Evolutionary conservation across 2,113 vertebrate genomes (phyloP).

Genomic region (Psammodynastes pulverulentus): DNA sequence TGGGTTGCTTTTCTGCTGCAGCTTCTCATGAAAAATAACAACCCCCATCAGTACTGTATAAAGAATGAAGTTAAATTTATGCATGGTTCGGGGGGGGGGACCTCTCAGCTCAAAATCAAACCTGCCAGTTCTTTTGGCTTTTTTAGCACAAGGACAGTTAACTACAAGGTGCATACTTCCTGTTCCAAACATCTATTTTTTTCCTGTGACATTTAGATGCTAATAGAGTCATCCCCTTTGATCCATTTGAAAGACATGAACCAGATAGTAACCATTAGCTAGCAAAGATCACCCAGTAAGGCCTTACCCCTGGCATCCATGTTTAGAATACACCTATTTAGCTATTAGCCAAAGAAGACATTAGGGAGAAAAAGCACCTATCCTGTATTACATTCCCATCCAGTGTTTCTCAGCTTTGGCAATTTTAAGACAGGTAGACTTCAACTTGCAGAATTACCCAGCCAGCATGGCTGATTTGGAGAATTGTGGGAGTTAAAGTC

Average conservation of each 20-base stretch:
- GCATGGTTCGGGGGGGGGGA: not conserved
- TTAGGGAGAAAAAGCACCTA: not conserved
- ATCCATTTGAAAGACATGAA: not conserved
- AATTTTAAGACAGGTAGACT: not conserved
- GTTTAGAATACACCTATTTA: not conserved
- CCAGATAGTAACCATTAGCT: not conserved
- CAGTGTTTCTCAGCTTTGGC: not conserved
- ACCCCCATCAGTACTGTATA: not conserved
- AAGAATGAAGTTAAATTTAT: not conserved
- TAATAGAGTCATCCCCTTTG: not conserved
- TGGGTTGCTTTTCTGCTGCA: not conserved
- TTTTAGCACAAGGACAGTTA: not conserved
- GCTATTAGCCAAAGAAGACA: not conserved
- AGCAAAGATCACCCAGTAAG: not conserved
- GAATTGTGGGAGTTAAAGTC: not conserved
- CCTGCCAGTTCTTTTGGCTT: not conserved
- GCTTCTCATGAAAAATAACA: not conserved
- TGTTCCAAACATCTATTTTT: not conserved
- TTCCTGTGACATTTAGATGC: not conserved
- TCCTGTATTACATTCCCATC: not conserved
- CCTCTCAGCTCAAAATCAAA: not conserved
- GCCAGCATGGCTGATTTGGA: not conserved
- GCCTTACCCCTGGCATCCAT: rapidly evolving
- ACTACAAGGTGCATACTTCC: not conserved
- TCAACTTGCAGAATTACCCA: not conserved